A percentile compares a stretch with the other conserved stretches of the same genome.
Conservation (phyloP, 2,113 vertebrate species). For the Proterorhinus semilunaris region DNA sequence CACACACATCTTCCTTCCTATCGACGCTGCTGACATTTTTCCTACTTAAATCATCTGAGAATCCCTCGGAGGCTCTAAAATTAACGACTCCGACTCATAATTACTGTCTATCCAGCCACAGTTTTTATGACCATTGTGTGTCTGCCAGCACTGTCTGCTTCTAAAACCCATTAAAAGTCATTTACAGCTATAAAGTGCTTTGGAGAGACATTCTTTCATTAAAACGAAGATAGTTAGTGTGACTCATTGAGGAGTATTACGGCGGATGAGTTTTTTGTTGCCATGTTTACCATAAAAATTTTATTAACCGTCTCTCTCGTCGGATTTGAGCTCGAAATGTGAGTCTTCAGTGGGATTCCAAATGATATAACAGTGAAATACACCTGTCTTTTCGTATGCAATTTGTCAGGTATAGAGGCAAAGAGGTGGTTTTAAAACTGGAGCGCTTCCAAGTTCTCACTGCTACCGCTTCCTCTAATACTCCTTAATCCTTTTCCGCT, state of each 20-base stretch:
- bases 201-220: neutral
- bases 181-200: neutral
- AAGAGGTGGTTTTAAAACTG: conserved; percentile 13
- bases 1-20: no score
- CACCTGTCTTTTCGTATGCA: conserved; percentile 33
- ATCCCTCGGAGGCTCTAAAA: neutral
- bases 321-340: neutral
- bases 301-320: conserved; percentile 1
- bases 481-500: conserved; percentile 59
- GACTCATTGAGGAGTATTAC: conserved; percentile 11
- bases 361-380: conserved; percentile 44
- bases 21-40: neutral
- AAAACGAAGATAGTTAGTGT: neutral
- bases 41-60: neutral
- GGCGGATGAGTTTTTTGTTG: neutral
- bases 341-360: conserved; percentile 29
- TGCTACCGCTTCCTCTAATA: conserved; percentile 35
- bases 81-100: neutral
- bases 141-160: conserved; percentile 1
- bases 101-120: neutral
- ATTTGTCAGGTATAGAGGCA: conserved; percentile 2
- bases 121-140: neutral
- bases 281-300: neutral
- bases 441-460: conserved; percentile 14
- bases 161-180: conserved; percentile 25